Conservation (phyloP, 2,888 invertebrate genomes). For the Macropis europaea region DNA sequence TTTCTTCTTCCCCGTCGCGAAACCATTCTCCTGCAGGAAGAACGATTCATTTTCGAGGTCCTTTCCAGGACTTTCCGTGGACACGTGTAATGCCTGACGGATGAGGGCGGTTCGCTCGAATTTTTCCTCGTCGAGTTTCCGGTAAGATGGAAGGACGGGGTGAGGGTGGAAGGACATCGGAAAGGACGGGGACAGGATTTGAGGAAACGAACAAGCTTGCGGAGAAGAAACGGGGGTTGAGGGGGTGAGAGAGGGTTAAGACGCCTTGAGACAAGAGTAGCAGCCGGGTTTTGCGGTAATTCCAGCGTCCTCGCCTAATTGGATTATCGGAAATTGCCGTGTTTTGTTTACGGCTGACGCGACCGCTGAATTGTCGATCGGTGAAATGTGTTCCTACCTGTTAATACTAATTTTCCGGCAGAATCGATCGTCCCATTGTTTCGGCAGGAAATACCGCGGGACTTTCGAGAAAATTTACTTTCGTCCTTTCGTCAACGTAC, state of each 20-base stretch:
- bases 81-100: neutral
- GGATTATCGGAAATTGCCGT: slow-evolving; percentile 64
- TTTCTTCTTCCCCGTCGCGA: no score
- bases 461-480: neutral
- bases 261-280: slow-evolving; percentile 32
- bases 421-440: neutral
- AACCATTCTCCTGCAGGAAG: no score
- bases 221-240: neutral
- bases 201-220: slow-evolving; percentile 21
- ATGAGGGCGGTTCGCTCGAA: neutral
- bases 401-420: neutral
- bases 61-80: neutral
- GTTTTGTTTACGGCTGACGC: slow-evolving; percentile 63
- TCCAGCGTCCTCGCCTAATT: slow-evolving; percentile 65
- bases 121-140: neutral
- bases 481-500: neutral
- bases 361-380: slow-evolving; percentile 44
- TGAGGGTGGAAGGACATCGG: neutral
- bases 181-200: slow-evolving; percentile 18
- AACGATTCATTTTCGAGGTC: neutral
- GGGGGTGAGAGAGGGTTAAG: slow-evolving; percentile 1
- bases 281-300: slow-evolving; percentile 59
- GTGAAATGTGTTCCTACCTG: slow-evolving; percentile 8
- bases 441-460: no score
- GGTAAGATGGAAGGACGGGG: neutral